Base-by-base conservation (phyloP, 2,797 vertebrate genomes). In the Darevskia nairensis region DNA sequence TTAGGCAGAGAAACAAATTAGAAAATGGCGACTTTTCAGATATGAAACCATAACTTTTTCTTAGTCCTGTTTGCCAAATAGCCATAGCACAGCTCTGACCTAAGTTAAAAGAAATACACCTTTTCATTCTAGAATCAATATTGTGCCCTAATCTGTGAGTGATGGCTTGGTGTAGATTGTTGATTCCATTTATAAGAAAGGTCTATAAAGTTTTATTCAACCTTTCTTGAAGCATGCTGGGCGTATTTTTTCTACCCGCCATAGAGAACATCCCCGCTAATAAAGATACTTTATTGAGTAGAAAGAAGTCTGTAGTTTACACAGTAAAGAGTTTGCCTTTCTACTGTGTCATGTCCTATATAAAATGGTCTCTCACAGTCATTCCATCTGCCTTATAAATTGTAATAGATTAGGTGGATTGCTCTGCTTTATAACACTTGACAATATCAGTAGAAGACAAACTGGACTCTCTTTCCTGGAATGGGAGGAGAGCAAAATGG, bases 121-220 rank as follows among this genome's bases (percentile, higher is more conserved):
- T 6, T 50, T 94, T 93, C 78, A 75, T 86, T 86, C 79, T 59
- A 46, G 82, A 59, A 66, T 44, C 90, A 89, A 80, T 87, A 87
- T 86, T 94, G 68, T 44, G 32, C 80, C 90, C 86, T 89, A 93
- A 90, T 81, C 61, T 93, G 87, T 92, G 89, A 91, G 90, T 89
- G 89, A 91, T 64, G 91, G 87, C 77, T 91, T 92, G 90, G n/a
- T 90, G 89, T 86, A 85, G 82, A 86, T 87, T 92, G 86, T 87
- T 94, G 92, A 86, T 91, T 93, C 91, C 80, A 84, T 82, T 94
- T 93, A 88, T 35, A 86, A 94, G 89, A 85, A 95, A 91, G 61
- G 15, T 17, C 89, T 91, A 93, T 94, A 89, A 94, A 95, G 93
- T 91, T 94, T 91, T 94, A 93, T 94, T 93, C 90, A 88, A 84